Evolutionary conservation across 2,888 invertebrate species (phyloP).

Genomic region (Hydrotaea diabolus): DNA sequence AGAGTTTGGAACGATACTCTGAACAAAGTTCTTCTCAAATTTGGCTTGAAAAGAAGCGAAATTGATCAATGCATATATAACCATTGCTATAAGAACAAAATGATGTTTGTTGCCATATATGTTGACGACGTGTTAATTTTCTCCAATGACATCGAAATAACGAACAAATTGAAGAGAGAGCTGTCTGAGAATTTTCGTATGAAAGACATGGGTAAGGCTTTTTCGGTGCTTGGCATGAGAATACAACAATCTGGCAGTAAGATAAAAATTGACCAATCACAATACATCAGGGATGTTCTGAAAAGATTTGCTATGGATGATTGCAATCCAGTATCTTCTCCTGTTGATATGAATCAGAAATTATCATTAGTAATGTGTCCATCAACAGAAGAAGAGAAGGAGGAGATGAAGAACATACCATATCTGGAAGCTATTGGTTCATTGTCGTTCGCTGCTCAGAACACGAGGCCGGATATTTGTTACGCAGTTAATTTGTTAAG

Average conservation of each 20-base stretch:
- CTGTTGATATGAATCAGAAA: slow-evolving; percentile 64
- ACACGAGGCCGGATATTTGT: slow-evolving; percentile 61
- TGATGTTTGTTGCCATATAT: slow-evolving; percentile 56
- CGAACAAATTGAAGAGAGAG: slow-evolving; percentile 30
- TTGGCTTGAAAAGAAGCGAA: slow-evolving; percentile 54
- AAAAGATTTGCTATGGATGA: slow-evolving; percentile 57
- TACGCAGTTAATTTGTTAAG: slow-evolving; percentile 56
- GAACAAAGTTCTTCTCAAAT: slow-evolving; percentile 46
- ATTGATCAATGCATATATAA: slow-evolving; percentile 46
- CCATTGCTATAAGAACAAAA: background rate
- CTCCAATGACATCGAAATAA: slow-evolving; percentile 41
- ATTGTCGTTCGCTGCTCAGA: slow-evolving; percentile 60
- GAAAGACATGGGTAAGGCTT: slow-evolving; percentile 56
- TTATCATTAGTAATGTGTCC: slow-evolving; percentile 60
- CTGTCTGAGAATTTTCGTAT: background rate
- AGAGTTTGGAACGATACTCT: slow-evolving; percentile 61
- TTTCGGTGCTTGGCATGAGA: slow-evolving; percentile 63
- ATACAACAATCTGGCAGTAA: slow-evolving; percentile 31
- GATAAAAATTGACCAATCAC: slow-evolving; percentile 64
- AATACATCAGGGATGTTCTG: slow-evolving; percentile 59
- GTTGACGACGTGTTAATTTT: slow-evolving; percentile 65
- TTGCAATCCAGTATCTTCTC: slow-evolving; percentile 55
- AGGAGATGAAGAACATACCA: slow-evolving; percentile 61
- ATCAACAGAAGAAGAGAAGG: slow-evolving; percentile 49
- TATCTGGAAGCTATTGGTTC: slow-evolving; percentile 63